A percentile compares a stretch with the other conserved stretches of the same genome.
These are phyloP conservation scores for Nomada flava DNA, from an alignment of 2,888 invertebrate species.

Conservation along the genomic window DNA sequence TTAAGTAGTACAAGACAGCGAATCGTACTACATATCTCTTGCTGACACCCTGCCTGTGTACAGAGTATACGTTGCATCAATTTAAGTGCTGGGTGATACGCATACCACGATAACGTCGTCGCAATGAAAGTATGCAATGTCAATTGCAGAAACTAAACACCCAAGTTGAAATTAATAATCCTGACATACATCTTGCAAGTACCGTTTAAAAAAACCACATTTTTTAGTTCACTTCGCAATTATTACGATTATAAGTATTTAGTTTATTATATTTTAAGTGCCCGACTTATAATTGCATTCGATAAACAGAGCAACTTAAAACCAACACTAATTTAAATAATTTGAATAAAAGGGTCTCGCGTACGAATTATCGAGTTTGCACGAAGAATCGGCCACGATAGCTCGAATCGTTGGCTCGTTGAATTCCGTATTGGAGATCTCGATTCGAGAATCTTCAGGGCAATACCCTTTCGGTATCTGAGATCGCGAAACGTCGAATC, in stretches of 20 bases:
- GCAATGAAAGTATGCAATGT: not conserved
- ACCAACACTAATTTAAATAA: too few species aligned
- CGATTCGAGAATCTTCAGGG: constrained; percentile 23
- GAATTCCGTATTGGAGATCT: constrained; percentile 21
- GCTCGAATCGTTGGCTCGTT: not conserved
- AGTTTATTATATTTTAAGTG: too few species aligned
- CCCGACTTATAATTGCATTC: too few species aligned
- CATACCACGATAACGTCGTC: not conserved
- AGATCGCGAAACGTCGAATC: constrained; percentile 49
- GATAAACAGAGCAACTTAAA: too few species aligned
- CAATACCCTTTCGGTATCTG: constrained; percentile 44
- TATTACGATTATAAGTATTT: too few species aligned
- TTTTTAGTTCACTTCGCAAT: too few species aligned
- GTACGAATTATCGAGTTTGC: not conserved
- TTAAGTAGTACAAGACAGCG: not conserved
- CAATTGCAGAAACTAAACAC: not conserved
- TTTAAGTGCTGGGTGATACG: not conserved
- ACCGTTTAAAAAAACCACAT: not conserved
- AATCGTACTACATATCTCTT: not conserved
- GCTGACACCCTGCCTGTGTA: not conserved
- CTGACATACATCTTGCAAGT: too few species aligned
- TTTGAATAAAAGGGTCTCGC: not conserved
- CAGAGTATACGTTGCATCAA: not conserved
- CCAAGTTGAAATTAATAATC: not conserved
- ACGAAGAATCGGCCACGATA: not conserved